Percentiles rank a stretch among this genome's conserved stretches.
Conservation (phyloP, 2,113 vertebrate genomes). For the Ceyx melanurus region DNA sequence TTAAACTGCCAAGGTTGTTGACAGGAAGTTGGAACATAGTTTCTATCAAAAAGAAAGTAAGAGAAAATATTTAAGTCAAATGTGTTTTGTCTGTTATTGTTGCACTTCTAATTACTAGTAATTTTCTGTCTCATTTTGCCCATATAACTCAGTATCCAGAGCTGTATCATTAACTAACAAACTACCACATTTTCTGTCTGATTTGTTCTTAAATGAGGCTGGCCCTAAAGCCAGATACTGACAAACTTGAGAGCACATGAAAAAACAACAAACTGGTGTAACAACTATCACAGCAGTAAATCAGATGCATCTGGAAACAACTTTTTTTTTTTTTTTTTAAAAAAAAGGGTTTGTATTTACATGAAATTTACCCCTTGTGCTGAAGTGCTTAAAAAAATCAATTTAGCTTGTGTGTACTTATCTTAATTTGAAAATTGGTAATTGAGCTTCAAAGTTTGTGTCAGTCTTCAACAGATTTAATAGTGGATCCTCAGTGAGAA, state of each 20-base stretch:
- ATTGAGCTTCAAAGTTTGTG: background rate
- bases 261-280: background rate
- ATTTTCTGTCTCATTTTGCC: slow-evolving; percentile 31
- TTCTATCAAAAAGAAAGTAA: slow-evolving; percentile 80
- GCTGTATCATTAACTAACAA: slow-evolving; percentile 28
- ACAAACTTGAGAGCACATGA: background rate
- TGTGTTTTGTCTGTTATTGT: background rate
- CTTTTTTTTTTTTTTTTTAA: background rate
- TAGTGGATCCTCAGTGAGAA: background rate
- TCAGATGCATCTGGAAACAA: background rate
- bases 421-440: background rate
- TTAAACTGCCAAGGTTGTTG: slow-evolving; percentile 99
- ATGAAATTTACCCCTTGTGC: background rate
- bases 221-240: background rate
- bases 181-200: background rate
- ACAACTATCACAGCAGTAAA: background rate
- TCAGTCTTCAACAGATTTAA: background rate
- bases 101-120: slow-evolving; percentile 20
- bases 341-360: background rate
- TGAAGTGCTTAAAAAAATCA: background rate
- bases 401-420: background rate
- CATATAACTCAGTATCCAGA: slow-evolving; percentile 15
- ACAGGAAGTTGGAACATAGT: slow-evolving; percentile 99
- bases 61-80: slow-evolving; percentile 69
- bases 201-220: slow-evolving; percentile 2